These are phyloP conservation scores for Columbina picui DNA, from an alignment of 2,113 vertebrate species.

Conservation along the genomic window DNA sequence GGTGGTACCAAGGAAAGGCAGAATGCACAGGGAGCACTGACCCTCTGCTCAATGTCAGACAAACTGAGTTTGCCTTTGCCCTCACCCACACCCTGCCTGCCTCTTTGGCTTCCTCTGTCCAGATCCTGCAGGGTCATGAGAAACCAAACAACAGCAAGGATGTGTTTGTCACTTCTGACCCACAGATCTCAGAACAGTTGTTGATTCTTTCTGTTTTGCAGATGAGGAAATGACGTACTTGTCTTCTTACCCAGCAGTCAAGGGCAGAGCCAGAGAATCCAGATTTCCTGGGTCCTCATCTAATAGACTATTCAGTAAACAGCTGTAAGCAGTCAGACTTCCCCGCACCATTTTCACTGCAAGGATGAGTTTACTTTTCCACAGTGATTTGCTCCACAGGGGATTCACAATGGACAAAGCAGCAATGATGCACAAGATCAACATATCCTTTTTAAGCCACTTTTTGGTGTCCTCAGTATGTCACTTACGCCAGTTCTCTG, in stretches of 20 bases:
- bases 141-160: background rate
- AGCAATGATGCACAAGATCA: background rate
- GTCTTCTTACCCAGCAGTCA: background rate
- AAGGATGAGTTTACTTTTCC: background rate
- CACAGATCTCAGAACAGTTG: background rate
- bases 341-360: background rate
- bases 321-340: background rate
- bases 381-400: background rate
- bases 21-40: accelerated
- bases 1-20: background rate
- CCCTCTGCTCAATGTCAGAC: background rate
- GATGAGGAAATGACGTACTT: background rate
- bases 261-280: background rate
- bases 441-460: background rate
- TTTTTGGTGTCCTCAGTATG: background rate
- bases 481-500: background rate
- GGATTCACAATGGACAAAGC: background rate
- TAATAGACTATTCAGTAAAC: background rate
- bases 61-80: background rate
- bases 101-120: background rate
- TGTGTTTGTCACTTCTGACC: background rate
- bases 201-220: background rate
- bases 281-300: background rate
- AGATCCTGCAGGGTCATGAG: background rate
- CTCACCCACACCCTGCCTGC: background rate